Evolutionary conservation across 2,888 invertebrate genomes (phyloP), one percentile per base, ranked within the genome.

Genomic region (Xanthorhoe spadicearia): DNA sequence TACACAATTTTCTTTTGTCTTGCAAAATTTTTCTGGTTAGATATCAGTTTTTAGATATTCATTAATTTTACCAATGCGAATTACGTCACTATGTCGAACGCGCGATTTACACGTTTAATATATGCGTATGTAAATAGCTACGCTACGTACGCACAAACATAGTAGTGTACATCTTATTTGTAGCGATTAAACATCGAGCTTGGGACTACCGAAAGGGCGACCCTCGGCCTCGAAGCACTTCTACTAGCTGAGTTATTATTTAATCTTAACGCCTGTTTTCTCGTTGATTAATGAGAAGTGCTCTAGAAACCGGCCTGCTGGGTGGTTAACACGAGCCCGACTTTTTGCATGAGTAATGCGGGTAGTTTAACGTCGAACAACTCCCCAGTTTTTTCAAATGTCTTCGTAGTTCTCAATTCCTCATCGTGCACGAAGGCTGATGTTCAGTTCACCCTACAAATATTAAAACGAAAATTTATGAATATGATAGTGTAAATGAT

Each of bases 221-320:
- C 38, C 38, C 13, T 61, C 50, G 19, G 19, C 35, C 35, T 23
- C 17, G 38, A 28, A 49, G 57, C 32, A 6, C 61, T 49, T 38
- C 4, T 15, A 35, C 52, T 60, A 50, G 52, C 61, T 28, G 57
- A 61, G 62, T 68, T 71, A 62, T 62, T 60, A 68, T 66, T 62
- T 71, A 64, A 66, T 66, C 58, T 66, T 48, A 61, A 64, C 57
- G 52, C 59, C 19, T 35, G 58, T 66, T 62, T 66, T 19, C 19
- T 19, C 51, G 35, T 61, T 58, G n/a, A 68, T 66, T 64, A 62
- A 71, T 64, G 63, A 66, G 59, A 18, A 13, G 32, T 13, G 43
- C 32, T 43, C 43, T n/a, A 15, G 18, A 43, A 64, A 62, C 17
- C 61, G 51, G 32, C 49, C 46, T 19, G 32, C 15, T 15, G 35